Percentiles rank a stretch among this genome's conserved stretches.
phyloP scores from a whole-genome alignment of 2,797 vertebrate species.

The Dermochelys coriacea region DNA sequence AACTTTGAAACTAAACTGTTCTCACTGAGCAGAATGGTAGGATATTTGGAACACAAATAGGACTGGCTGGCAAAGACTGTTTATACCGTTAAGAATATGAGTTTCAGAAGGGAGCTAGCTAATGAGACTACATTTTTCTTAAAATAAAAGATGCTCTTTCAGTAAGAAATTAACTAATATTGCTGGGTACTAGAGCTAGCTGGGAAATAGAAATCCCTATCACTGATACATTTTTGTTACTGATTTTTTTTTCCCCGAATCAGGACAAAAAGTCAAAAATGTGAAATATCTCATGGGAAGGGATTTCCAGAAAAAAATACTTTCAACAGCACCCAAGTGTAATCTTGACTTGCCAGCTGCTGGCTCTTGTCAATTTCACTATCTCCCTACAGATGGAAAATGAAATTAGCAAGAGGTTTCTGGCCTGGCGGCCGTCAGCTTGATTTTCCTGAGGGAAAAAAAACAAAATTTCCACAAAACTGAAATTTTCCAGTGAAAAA shows the following conservation, averaged over 20 bases:
- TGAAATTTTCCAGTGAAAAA: neutral
- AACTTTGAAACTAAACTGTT: conserved; percentile 16
- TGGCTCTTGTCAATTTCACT: neutral
- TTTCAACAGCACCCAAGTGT: neutral
- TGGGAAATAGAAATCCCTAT: neutral
- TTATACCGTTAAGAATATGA: neutral
- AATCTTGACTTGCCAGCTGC: neutral
- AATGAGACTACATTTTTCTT: neutral
- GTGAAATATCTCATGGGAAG: neutral
- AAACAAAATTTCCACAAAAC: neutral
- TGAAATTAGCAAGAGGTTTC: neutral
- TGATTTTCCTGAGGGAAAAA: neutral
- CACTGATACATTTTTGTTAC: too few species aligned
- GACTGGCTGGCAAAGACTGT: neutral
- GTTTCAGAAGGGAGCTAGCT: neutral
- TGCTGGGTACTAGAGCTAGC: neutral
- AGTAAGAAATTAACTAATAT: conserved; percentile 28
- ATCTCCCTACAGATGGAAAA: neutral
- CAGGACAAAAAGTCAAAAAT: neutral
- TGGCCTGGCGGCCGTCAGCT: neutral
- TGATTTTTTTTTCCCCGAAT: neutral
- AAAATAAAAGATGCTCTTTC: neutral
- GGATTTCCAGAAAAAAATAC: neutral
- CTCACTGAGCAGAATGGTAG: neutral
- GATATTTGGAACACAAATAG: neutral